Conservation (phyloP, 2,113 vertebrate species). For the Isichthys henryi region DNA sequence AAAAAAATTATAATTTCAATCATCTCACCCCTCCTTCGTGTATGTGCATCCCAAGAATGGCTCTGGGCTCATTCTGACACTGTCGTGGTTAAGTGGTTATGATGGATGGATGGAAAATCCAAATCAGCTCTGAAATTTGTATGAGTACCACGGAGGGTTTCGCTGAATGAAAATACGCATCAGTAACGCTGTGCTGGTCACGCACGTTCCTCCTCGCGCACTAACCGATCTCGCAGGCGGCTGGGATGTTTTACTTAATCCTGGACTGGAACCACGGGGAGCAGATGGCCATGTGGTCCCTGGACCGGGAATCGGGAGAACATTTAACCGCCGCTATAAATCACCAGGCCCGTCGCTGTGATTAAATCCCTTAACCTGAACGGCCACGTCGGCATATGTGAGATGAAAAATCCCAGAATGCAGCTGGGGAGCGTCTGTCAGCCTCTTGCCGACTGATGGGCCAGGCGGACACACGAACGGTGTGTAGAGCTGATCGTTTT, state of each 20-base stretch:
- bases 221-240: not conserved
- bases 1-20: not conserved
- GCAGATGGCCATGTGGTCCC: not conserved
- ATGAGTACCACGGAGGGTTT: not conserved
- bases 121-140: not conserved
- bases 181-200: not conserved
- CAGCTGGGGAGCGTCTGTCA: not conserved
- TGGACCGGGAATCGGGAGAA: not conserved
- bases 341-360: not conserved
- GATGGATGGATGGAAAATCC: not conserved
- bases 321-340: not conserved
- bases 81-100: not conserved
- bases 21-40: not conserved
- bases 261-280: not conserved
- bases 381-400: not conserved
- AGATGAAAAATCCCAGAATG: not conserved
- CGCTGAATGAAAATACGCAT: not conserved
- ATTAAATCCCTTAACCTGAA: constrained; percentile 12
- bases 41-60: not conserved
- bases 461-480: not conserved
- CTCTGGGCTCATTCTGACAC: not conserved
- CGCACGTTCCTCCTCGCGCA: not conserved
- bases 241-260: not conserved
- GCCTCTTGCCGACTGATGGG: not conserved
- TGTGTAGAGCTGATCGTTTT: not conserved